These are phyloP conservation scores for Imbricaverruca yamaguchii DNA, from an alignment of 2,888 invertebrate species.

Conservation along the genomic window DNA sequence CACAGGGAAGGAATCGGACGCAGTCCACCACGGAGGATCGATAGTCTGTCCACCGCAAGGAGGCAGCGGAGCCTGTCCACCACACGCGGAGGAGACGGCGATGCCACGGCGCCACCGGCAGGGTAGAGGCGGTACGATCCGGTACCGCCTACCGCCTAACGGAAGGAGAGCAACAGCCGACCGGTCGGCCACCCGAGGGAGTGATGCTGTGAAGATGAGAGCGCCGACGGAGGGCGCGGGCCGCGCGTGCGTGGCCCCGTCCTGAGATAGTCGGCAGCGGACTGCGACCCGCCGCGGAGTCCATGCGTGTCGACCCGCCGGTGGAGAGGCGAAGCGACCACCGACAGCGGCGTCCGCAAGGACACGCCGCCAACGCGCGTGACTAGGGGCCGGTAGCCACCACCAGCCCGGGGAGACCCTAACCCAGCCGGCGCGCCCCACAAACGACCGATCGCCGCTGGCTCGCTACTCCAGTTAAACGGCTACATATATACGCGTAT, in stretches of 20 bases:
- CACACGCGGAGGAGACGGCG: background rate
- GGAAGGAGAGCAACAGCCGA: too few relatives aligned
- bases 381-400: background rate
- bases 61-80: background rate
- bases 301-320: background rate
- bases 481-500: constrained; percentile 19
- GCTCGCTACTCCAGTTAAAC: constrained; percentile 13
- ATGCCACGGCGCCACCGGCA: too few relatives aligned
- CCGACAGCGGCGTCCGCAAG: background rate
- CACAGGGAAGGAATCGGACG: too few relatives aligned
- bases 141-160: too few relatives aligned
- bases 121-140: too few relatives aligned
- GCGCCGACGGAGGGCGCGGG: background rate
- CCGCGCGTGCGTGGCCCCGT: background rate
- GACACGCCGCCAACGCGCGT: background rate
- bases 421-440: background rate
- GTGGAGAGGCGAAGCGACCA: background rate
- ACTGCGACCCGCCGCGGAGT: too few relatives aligned
- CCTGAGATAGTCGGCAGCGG: constrained; percentile 1
- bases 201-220: background rate
- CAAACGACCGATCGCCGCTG: background rate
- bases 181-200: too few relatives aligned
- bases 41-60: too few relatives aligned
- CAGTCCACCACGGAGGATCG: too few relatives aligned
- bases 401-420: background rate